phyloP scores from a whole-genome alignment of 2,888 invertebrate genomes.

The Emesis russula region DNA sequence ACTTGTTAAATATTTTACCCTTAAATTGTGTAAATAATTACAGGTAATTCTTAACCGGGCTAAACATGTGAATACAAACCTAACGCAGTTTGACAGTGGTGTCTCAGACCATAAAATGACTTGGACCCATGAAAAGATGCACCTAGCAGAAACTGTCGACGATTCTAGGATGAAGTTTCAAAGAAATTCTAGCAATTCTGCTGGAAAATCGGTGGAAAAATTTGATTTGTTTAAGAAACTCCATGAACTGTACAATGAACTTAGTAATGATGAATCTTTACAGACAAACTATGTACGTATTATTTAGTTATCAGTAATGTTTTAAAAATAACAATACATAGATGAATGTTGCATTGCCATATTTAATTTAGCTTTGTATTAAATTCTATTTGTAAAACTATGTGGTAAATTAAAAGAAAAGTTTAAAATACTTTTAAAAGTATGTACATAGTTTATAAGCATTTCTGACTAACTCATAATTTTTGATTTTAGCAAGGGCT shows the following conservation, averaged over 20 bases:
- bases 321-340: background rate
- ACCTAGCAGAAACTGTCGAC: constrained; percentile 94
- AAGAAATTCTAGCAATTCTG: constrained; percentile 92
- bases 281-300: constrained; percentile 94
- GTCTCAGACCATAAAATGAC: constrained; percentile 95
- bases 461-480: background rate
- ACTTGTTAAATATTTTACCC: constrained; percentile 46
- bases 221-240: constrained; percentile 95
- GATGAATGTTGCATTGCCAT: no score
- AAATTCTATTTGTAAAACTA: no score
- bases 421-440: no score
- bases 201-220: constrained; percentile 92
- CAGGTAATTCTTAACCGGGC: constrained; percentile 95
- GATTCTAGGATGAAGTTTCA: constrained; percentile 95
- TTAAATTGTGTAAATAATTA: constrained; percentile 88
- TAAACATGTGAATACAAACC: constrained; percentile 95
- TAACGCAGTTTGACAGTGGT: constrained; percentile 94
- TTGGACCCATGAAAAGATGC: constrained; percentile 95
- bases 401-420: no score
- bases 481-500: constrained; percentile 95
- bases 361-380: no score
- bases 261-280: constrained; percentile 94
- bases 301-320: constrained; percentile 7
- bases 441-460: no score
- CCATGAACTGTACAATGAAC: constrained; percentile 94